Percentiles rank a stretch among this genome's conserved stretches.
Evolutionary conservation across 2,888 invertebrate genomes (phyloP).

Genomic region (Beris morrisii): DNA sequence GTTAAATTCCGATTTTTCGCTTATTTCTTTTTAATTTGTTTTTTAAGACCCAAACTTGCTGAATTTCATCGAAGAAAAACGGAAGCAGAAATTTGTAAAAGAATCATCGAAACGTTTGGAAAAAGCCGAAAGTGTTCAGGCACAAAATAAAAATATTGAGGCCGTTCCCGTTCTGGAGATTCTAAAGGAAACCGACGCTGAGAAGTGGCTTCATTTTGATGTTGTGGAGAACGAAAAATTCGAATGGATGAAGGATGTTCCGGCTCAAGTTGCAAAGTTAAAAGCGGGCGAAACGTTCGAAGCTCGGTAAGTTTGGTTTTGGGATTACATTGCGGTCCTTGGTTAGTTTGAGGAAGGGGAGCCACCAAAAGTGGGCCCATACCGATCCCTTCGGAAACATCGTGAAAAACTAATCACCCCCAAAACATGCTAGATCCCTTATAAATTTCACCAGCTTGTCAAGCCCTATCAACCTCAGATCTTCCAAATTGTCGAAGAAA

Average conservation of each 20-base stretch:
- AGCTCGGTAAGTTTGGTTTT: slow-evolving; percentile 59
- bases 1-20: neutral
- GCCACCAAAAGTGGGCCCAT: neutral
- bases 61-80: slow-evolving; percentile 34
- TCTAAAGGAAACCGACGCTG: slow-evolving; percentile 62
- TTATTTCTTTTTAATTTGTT: neutral
- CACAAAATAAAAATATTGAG: slow-evolving; percentile 45
- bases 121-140: neutral
- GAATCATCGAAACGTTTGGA: slow-evolving; percentile 37
- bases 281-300: slow-evolving; percentile 68
- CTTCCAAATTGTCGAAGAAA: no score
- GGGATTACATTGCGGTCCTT: neutral
- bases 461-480: no score
- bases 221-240: slow-evolving; percentile 84
- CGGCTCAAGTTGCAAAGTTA: slow-evolving; percentile 62
- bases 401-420: no score
- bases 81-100: slow-evolving; percentile 42
- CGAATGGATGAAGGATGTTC: slow-evolving; percentile 79
- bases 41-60: slow-evolving; percentile 36
- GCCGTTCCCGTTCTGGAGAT: slow-evolving; percentile 62
- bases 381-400: no score
- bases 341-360: neutral
- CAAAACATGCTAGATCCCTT: no score
- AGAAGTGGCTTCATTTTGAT: slow-evolving; percentile 84
- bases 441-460: no score